Evolutionary conservation across 2,888 invertebrate species (phyloP), one percentile per base, ranked within the genome.

Genomic region (Leptinotarsa juncta): DNA sequence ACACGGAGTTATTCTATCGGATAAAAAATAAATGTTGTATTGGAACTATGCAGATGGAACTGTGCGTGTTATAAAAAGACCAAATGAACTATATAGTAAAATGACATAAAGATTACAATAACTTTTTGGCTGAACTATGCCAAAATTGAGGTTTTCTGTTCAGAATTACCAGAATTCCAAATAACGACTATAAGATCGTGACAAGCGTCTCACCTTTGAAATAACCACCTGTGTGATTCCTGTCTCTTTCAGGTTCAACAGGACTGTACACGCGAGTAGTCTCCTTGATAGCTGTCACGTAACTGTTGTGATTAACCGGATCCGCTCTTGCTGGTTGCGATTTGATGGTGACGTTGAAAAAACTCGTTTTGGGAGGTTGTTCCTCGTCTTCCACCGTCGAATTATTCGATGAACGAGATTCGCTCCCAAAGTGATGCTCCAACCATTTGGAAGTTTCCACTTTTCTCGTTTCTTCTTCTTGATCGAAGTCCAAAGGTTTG

Each of bases 401-500:
- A 15, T 92, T 92, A 81, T 92, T 92, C 0, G 95, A 95, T 0
- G 94, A 94, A 16, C 93, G 91, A 2, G 95, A 95, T 78, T 95
- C 95, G 85, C 95, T 95, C 69, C 96, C 96, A 85, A 97, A 96
- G 87, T 97, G 96, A 84, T 94, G 94, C 84, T 96, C 96, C 71
- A 96, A 90, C 96, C 96, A 96, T 88, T 96, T 96, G 78, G 95
- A 95, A 0, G 96, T 96, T 89, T 96, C 96, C 80, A 94, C 93
- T 87, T 96, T 96, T 76, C 96, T 91, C 7, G 96, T 96, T 87
- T 96, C 95, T 87, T 96, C 96, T 86, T 96, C 96, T 84, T 95
- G 93, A 85, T 96, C 95, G 83, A 95, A 94, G 88, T 96, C 95
- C 78, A 96, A 88, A 0, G 96, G 95, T 71, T 93, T 93, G 85